phyloP scores from a whole-genome alignment of 2,113 vertebrate genomes.

The Sus scrofa region T2T-Sscrofa CM000815.6:135449501-135450000 shows the following conservation, averaged over 20 bases:
- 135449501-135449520: not conserved
- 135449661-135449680: not conserved
- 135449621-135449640: not conserved
- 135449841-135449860: not conserved
- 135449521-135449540: not conserved
- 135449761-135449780: not conserved
- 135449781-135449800: not conserved
- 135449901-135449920: not conserved
- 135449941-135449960: not conserved
- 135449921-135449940: not conserved
- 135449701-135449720: not conserved
- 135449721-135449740: not conserved
- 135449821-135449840: not conserved
- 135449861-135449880: not conserved
- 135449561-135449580: not conserved
- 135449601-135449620: slow-evolving; percentile 15
- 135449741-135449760: not conserved
- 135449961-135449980: not conserved
- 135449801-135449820: not conserved
- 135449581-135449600: not conserved
- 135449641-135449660: not conserved
- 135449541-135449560: not conserved
- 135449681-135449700: not conserved
- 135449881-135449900: not conserved
- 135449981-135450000: not conserved